Conservation (phyloP, 2,113 vertebrate genomes). For the Gallinago paraguaiae region DNA sequence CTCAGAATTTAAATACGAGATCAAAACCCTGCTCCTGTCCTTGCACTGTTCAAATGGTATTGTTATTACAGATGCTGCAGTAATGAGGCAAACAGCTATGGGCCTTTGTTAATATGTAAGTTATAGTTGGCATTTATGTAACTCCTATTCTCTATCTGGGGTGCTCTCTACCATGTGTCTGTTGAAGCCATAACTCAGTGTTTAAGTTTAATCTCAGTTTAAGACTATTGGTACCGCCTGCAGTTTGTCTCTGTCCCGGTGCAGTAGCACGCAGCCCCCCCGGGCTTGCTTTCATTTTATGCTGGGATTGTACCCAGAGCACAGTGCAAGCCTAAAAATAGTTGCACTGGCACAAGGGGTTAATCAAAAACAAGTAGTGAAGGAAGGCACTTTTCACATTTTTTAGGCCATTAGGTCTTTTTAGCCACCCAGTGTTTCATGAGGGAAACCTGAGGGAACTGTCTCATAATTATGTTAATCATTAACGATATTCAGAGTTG, state of each 20-base stretch:
- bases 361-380: not conserved
- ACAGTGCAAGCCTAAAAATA: not conserved
- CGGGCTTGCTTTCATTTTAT: not conserved
- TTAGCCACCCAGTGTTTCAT: not conserved
- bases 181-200: not conserved
- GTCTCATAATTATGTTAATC: not conserved
- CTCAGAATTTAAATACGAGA: not conserved
- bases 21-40: not conserved
- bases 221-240: fast-evolving
- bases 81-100: not conserved
- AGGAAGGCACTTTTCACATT: not conserved
- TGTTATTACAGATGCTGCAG: not conserved
- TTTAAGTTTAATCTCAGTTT: not conserved
- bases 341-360: not conserved
- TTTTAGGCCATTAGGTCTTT: not conserved
- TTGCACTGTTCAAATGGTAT: not conserved
- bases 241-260: not conserved
- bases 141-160: not conserved
- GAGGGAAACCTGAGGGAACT: not conserved
- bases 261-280: fast-evolving
- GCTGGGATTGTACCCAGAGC: not conserved
- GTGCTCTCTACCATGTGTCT: fast-evolving
- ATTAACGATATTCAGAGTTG: not conserved
- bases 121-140: not conserved
- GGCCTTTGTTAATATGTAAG: not conserved